Evolutionary conservation across 1,140 invertebrate species (phyloP), one percentile per base, ranked within the genome.

Genomic region (Zeugodacus cucurbitae): DNA sequence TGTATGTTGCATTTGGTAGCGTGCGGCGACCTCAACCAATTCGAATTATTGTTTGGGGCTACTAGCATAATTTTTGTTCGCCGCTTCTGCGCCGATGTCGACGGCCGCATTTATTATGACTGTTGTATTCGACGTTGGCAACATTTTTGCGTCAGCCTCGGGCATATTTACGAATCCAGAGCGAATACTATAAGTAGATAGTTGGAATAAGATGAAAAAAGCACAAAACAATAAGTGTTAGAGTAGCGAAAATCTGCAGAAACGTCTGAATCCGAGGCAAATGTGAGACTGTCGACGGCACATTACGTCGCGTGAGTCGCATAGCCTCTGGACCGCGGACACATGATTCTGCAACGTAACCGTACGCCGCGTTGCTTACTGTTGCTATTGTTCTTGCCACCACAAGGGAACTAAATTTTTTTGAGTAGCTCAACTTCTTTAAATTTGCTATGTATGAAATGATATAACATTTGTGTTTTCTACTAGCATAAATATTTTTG

Each of bases 11-110:
- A 54, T 54, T 54, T 54, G 48, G 48, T 17, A 17, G 11, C 11
- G 48, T 37, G 37, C 41, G 70, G 34, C 29, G 70, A 74, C 70
- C 70, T 74, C 74, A 41, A n/a, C 41, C 10, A 82, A 82, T 82
- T 7, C n/a, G 41, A 48, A 82, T 82, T 41, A 82, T 82, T 82
- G 41, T 82, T 82, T 82, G 74, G 74, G 74, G 74, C 74, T 41
- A 82, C 7, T 7, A 82, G 26, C 41, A 82, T 82, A 82, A 82
- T 82, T 48, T 82, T 82, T 54, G 74, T 82, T 29, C 74, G 41
- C n/a, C 14, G 41, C 3, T 74, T 4, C 34, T 20, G 20, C 37
- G 32, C 70, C 70, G 70, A 17, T 34, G 34, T 70, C 70, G 37
- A 22, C 70, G 20, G 82, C 44, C 22, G 22, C 5, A 86, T 59